A percentile compares a stretch with the other conserved stretches of the same genome.
Evolutionary conservation across 2,113 vertebrate genomes (phyloP).

Genomic region (Athene noctua): DNA sequence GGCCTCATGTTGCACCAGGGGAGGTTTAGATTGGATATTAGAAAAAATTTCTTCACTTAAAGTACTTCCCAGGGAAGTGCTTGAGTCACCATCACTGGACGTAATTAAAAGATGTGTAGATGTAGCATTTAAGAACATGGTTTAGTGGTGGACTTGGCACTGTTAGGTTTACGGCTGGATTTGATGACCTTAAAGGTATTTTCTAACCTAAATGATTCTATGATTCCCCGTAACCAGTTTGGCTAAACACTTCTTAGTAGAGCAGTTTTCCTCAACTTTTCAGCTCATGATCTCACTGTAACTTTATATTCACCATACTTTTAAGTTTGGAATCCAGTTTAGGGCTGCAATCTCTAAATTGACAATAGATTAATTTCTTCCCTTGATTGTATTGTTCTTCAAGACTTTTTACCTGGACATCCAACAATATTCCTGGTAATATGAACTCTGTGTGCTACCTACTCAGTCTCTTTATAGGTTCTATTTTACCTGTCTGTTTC

Average conservation of each 20-base stretch:
- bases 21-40: background rate
- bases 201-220: background rate
- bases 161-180: background rate
- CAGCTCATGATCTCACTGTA: background rate
- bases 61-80: background rate
- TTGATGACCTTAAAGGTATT: background rate
- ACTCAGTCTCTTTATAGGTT: background rate
- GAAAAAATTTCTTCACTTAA: background rate
- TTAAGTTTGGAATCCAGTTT: background rate
- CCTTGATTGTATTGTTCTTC: background rate
- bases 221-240: background rate
- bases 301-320: background rate
- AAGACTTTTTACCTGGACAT: background rate
- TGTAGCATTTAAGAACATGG: no score
- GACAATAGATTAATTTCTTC: background rate
- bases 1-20: background rate
- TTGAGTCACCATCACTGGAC: background rate
- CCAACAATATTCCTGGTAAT: background rate
- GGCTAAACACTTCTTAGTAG: background rate
- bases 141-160: background rate
- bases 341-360: background rate
- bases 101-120: background rate
- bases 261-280: background rate
- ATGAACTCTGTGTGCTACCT: accelerated
- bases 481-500: background rate